Base-by-base conservation (phyloP, 2,113 vertebrate species). In the Megaleporinus macrocephalus region DNA sequence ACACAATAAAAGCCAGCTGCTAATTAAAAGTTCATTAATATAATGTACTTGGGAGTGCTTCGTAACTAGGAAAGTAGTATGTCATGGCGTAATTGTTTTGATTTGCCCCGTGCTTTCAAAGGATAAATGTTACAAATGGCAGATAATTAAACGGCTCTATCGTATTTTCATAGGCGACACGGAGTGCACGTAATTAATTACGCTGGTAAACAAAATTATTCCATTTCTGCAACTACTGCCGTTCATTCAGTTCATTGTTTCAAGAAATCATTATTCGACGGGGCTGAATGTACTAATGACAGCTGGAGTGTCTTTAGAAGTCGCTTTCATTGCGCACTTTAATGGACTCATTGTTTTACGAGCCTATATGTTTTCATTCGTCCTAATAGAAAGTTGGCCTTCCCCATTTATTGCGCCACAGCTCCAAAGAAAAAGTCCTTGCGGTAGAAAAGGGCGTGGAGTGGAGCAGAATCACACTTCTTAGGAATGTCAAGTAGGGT, bases 21-120 rank as follows among this genome's bases (percentile, higher is more conserved):
- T 90, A 91, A 90, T 92, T 90, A 90, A 69, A 90, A 89, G 87
- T 91, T 90, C 83, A 91, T 92, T 90, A 90, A 87, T 73, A 62
- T 89, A 90, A 92, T 90, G 88, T 90, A 89, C 87, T 89, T 71
- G 75, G 59, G 70, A 76, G 33, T 47, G 78, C 80, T 76, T 59
- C 27, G 80, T 88, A 87, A 88, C 85, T 73, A 86, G 81, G 44
- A 88, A 89, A 88, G 89, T 86, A 85, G 83, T 83, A 70, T 76
- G 72, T 89, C 81, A 24, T 85, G 79, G 85, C 86, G 85, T 90
- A 89, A 91, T 91, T 88, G 84, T 85, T 90, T 85, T 69, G 84
- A 91, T 90, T 90, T 90, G 87, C 84, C 86, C 86, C 70, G 47
- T 24, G 85, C 87, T 90, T 86, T 90, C 85, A 88, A 92, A 90